These are phyloP conservation scores for Therioaphis trifolii DNA, from an alignment of 2,888 invertebrate genomes.

Conservation along the genomic window DNA sequence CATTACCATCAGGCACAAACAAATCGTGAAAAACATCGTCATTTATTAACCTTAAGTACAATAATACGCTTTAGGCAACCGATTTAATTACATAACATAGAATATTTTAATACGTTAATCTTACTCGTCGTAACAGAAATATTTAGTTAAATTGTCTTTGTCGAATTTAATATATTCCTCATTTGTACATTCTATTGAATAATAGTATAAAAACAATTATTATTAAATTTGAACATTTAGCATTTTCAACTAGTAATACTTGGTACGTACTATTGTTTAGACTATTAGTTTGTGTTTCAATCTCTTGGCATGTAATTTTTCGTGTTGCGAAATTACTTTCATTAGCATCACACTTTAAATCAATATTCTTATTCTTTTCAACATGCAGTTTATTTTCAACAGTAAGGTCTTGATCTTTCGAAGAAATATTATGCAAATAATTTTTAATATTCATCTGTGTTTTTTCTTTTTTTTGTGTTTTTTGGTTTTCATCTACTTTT, in stretches of 20 bases:
- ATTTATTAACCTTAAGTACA: conserved; percentile 40
- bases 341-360: neutral
- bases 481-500: neutral
- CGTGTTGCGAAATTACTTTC: conserved; percentile 19
- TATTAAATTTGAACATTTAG: conserved; percentile 14
- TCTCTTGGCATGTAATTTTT: neutral
- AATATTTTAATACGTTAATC: conserved; percentile 11
- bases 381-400: neutral
- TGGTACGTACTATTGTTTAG: conserved; percentile 10
- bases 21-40: conserved; percentile 46
- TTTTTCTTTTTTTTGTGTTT: conserved; percentile 18
- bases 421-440: conserved; percentile 28
- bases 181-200: neutral
- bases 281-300: conserved; percentile 4
- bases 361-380: neutral
- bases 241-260: conserved; percentile 4
- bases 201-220: conserved; percentile 8
- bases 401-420: conserved; percentile 23
- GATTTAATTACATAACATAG: neutral
- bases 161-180: conserved; percentile 46
- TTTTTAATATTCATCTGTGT: conserved; percentile 35
- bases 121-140: conserved; percentile 49
- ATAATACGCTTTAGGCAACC: neutral
- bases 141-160: conserved; percentile 23
- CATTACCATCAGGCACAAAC: conserved; percentile 41